These are phyloP conservation scores for Clepsis dumicolana DNA, from an alignment of 2,888 invertebrate genomes.

Conservation along the genomic window DNA sequence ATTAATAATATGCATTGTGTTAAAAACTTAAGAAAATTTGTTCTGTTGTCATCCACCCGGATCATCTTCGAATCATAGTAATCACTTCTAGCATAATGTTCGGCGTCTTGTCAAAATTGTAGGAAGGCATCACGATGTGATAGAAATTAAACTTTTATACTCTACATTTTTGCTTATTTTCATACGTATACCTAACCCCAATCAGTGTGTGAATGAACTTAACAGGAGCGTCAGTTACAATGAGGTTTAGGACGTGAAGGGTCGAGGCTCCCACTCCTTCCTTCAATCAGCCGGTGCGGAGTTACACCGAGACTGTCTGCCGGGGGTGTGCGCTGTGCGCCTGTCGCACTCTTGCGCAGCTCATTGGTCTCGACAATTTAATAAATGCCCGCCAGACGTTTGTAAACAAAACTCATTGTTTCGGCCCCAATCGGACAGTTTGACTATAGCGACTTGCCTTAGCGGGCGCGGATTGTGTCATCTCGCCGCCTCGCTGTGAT, in stretches of 20 bases:
- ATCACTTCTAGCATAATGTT: constrained; percentile 71
- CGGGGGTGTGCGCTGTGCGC: constrained; percentile 73
- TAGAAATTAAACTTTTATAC: constrained; percentile 85
- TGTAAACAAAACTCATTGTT: constrained; percentile 86
- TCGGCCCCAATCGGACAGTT: constrained; percentile 77
- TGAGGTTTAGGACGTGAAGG: constrained; percentile 52
- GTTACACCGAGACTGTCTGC: constrained; percentile 63
- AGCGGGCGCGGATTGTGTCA: constrained; percentile 69
- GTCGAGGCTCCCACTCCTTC: constrained; percentile 78
- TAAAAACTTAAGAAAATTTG: constrained; percentile 16
- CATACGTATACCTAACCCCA: constrained; percentile 20
- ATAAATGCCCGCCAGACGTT: constrained; percentile 74
- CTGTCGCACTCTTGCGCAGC: constrained; percentile 70
- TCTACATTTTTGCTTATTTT: constrained; percentile 65
- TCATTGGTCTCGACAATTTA: constrained; percentile 76
- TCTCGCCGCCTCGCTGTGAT: constrained; percentile 57
- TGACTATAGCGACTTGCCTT: constrained; percentile 73
- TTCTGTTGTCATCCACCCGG: constrained; percentile 42
- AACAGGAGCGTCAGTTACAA: constrained; percentile 46
- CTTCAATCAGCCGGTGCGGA: constrained; percentile 56
- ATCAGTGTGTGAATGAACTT: not conserved
- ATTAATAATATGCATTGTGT: constrained; percentile 18
- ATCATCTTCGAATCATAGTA: constrained; percentile 77
- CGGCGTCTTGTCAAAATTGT: constrained; percentile 80
- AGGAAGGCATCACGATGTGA: constrained; percentile 84